Percentiles rank a stretch among this genome's conserved stretches.
These are phyloP conservation scores for Drosophila prosaltans DNA, from an alignment of 1,140 invertebrate species.

Conservation along the genomic window DNA sequence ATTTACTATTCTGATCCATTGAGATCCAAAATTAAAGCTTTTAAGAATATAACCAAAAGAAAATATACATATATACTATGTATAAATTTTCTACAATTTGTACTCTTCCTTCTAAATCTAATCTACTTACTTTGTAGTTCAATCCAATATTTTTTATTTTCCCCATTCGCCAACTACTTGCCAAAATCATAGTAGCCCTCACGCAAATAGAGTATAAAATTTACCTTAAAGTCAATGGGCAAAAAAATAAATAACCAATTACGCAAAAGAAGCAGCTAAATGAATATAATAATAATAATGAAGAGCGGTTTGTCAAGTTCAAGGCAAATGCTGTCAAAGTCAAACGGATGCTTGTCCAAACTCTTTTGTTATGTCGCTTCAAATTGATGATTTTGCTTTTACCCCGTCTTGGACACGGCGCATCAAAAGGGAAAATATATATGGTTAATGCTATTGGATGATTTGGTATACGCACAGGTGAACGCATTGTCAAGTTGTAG, in stretches of 20 bases:
- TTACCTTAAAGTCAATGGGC: background rate
- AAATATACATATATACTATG: no score
- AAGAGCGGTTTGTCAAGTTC: slow-evolving; percentile 13
- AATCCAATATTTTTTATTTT: background rate
- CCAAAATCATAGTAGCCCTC: background rate
- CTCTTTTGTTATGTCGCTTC: slow-evolving; percentile 9
- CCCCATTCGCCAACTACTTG: background rate
- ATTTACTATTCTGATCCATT: no score
- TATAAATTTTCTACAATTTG: no score
- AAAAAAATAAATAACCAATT: slow-evolving; percentile 2
- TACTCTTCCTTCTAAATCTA: no score
- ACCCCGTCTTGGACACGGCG: background rate
- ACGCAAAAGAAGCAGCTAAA: slow-evolving; percentile 11
- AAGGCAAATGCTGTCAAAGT: slow-evolving; percentile 9
- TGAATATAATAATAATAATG: slow-evolving; percentile 12
- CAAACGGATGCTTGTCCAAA: slow-evolving; percentile 11
- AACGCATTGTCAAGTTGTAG: background rate
- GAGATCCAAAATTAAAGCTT: no score
- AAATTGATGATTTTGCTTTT: background rate
- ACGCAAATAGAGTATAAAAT: background rate
- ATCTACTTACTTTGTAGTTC: no score
- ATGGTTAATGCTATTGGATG: background rate
- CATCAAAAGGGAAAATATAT: background rate
- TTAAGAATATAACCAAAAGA: no score
- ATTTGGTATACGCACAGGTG: background rate